Evolutionary conservation across 2,797 vertebrate genomes (phyloP).

Genomic region (Chelon labrosus): DNA sequence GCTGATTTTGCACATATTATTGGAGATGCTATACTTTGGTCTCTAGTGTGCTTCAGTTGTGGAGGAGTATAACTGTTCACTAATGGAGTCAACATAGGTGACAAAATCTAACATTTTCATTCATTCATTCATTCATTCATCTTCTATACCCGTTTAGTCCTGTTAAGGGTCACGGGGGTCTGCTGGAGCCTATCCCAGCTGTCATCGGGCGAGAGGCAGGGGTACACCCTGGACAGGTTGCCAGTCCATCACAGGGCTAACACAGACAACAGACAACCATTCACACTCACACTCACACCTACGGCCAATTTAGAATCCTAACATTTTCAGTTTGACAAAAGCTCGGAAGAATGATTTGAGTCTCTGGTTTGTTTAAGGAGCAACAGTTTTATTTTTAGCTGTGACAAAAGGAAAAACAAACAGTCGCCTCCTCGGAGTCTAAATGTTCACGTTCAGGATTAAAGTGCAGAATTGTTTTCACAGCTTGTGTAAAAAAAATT

Average conservation of each 20-base stretch:
- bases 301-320: too few relatives aligned
- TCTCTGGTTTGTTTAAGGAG: conserved; percentile 72
- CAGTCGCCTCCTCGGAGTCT: conserved; percentile 78
- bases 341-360: conserved; percentile 1
- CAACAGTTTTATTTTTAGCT: conserved; percentile 86
- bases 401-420: conserved; percentile 76
- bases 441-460: conserved; percentile 83
- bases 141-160: too few relatives aligned
- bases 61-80: background rate
- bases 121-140: too few relatives aligned
- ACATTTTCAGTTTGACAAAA: background rate
- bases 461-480: conserved; percentile 90
- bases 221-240: too few relatives aligned
- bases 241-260: too few relatives aligned
- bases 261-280: too few relatives aligned
- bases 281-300: too few relatives aligned
- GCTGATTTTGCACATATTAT: background rate
- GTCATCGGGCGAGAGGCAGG: too few relatives aligned
- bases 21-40: background rate
- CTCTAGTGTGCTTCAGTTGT: background rate
- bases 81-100: background rate
- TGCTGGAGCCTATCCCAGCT: too few relatives aligned
- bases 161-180: too few relatives aligned
- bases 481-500: conserved; percentile 87
- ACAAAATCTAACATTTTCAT: background rate